Conservation (phyloP, 2,797 vertebrate genomes). For the Decapterus maruadsi region DNA sequence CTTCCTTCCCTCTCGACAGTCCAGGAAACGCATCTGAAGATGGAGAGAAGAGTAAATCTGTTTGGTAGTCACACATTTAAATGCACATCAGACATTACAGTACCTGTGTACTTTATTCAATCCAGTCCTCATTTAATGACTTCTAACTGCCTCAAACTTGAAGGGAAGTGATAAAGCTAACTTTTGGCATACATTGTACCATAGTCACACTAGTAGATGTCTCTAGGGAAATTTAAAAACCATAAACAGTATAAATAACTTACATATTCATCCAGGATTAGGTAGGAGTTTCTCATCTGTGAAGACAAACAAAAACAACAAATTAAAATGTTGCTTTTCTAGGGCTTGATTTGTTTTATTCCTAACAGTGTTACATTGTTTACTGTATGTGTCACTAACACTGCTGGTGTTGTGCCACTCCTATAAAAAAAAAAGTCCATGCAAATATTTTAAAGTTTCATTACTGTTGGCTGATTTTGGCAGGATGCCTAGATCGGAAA, state of each 20-base stretch:
- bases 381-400: not conserved
- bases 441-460: not conserved
- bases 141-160: not conserved
- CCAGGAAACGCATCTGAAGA: conserved; percentile 95
- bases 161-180: not conserved
- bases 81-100: not conserved
- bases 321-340: not conserved
- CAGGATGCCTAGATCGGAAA: no score
- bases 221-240: not conserved
- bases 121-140: not conserved
- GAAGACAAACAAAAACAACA: conserved; percentile 32
- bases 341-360: not conserved
- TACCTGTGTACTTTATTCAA: not conserved
- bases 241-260: conserved; percentile 75
- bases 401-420: not conserved
- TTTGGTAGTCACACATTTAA: not conserved
- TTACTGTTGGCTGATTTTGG: not conserved
- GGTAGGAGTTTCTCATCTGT: conserved; percentile 97
- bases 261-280: conserved; percentile 98
- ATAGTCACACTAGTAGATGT: not conserved
- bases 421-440: not conserved
- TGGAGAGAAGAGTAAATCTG: not conserved
- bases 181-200: not conserved
- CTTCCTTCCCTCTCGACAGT: conserved; percentile 92
- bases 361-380: not conserved